Evolutionary conservation across 1,140 invertebrate species (phyloP), one percentile per base, ranked within the genome.

Genomic region (Drosophila grimshawi): DNA sequence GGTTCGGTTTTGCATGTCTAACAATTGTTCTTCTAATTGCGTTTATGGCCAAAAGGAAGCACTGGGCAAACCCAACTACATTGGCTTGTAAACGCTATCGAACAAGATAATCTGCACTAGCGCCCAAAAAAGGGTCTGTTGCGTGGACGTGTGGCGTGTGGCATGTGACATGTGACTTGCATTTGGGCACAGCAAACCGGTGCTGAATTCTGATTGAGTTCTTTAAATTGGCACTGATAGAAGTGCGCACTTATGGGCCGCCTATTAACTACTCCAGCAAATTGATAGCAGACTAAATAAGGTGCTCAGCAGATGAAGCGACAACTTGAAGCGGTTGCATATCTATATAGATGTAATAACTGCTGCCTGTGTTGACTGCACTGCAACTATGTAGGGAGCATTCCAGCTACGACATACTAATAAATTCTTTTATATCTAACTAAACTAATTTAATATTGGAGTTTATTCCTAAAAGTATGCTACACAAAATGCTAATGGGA

Each of bases 21-120:
- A 88, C 86, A 90, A 90, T 90, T 90, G 88, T 90, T 90, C 82
- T 90, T 90, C 86, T 90, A 90, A 90, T 90, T 90, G 86, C 88
- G 78, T 81, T 83, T 90, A 91, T 90, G 82, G 80, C 74, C 70
- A 67, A 74, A 74, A 49, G 61, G 51, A 61, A 66, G 69, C 67
- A 59, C 62, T 69, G 73, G 71, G 55, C 49, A 72, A 8, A 63
- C 49, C 52, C 52, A 64, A 41, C 35, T 52, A 69, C 69, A 68
- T 78, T 76, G 77, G 77, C 76, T 83, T 90, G 88, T 90, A 78
- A 90, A 91, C 77, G 82, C 82, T 90, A 91, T 90, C 88, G 80
- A 78, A 90, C 86, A 90, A 90, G 86, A 90, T 90, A 90, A 90
- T 90, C 88, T 91, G 49, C 52, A 69, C 30, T 8, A 59, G 76